Conservation (phyloP, 2,113 vertebrate genomes). For the Thryonomys swinderianus region DNA sequence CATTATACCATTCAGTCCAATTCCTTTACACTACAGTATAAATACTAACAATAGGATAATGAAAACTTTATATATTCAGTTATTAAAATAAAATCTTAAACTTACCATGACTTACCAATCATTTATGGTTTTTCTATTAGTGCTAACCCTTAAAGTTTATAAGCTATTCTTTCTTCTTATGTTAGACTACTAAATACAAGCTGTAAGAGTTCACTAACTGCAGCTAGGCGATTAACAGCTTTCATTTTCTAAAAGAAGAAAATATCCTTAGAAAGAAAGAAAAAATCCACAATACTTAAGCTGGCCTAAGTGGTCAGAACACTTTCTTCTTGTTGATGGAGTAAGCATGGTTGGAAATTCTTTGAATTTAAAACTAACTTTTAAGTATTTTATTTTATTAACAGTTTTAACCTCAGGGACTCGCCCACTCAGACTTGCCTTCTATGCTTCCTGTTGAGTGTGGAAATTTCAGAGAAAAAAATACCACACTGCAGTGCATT, state of each 20-base stretch:
- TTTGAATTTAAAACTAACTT: conserved; percentile 80
- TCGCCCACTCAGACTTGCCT: conserved; percentile 86
- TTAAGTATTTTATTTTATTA: conserved; percentile 84
- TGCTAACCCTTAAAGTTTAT: conserved; percentile 9
- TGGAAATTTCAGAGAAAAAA: conserved; percentile 89
- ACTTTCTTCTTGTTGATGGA: conserved; percentile 66
- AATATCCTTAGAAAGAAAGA: conserved; percentile 33
- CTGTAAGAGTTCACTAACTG: conserved; percentile 7
- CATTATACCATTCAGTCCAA: not conserved
- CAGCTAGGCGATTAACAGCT: conserved; percentile 10
- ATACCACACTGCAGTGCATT: conserved; percentile 86
- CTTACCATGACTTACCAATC: not conserved
- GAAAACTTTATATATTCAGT: not conserved
- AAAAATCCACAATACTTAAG: conserved; percentile 80
- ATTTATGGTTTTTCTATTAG: conserved; percentile 44
- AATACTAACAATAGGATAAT: conserved; percentile 17
- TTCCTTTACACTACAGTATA: not conserved
- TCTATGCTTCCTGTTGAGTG: conserved; percentile 88
- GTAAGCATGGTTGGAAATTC: conserved; percentile 64
- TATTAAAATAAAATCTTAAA: conserved; percentile 46
- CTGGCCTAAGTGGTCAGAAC: conserved; percentile 66
- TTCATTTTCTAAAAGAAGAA: conserved; percentile 54
- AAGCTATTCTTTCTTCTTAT: conserved; percentile 15
- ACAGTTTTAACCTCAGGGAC: conserved; percentile 87
- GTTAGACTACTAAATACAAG: conserved; percentile 34